phyloP scores from a whole-genome alignment of 1,140 invertebrate genomes.

The Brachystomella parvula region DNA sequence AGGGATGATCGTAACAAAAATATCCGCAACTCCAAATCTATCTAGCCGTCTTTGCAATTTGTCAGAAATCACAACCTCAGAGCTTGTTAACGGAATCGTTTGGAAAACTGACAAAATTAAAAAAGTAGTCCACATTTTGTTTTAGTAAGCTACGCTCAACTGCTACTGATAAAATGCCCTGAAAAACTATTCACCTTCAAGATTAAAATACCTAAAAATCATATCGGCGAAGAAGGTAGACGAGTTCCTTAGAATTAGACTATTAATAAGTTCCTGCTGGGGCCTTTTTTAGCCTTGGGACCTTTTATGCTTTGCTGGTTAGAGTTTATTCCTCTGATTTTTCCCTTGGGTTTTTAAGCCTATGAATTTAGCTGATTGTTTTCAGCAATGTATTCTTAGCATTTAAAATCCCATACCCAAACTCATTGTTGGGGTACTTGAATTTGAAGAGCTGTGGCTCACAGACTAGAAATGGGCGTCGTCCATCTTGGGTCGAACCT shows the following conservation, averaged over 20 bases:
- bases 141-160: too few species aligned
- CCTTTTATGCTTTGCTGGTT: too few species aligned
- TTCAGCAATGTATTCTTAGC: background rate
- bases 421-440: constrained; percentile 2
- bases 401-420: background rate
- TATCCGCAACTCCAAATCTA: background rate
- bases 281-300: too few species aligned
- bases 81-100: background rate
- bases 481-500: constrained; percentile 1
- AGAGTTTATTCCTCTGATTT: too few species aligned
- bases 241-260: too few species aligned
- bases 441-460: constrained; percentile 1
- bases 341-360: too few species aligned
- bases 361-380: background rate
- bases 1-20: background rate
- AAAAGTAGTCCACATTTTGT: too few species aligned
- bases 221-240: too few species aligned
- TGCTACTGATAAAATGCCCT: too few species aligned
- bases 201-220: too few species aligned
- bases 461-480: background rate
- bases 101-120: background rate
- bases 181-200: too few species aligned
- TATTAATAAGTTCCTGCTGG: too few species aligned
- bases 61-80: background rate
- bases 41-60: background rate